phyloP scores from a whole-genome alignment of 2,888 invertebrate species.

The Dione juno region DNA sequence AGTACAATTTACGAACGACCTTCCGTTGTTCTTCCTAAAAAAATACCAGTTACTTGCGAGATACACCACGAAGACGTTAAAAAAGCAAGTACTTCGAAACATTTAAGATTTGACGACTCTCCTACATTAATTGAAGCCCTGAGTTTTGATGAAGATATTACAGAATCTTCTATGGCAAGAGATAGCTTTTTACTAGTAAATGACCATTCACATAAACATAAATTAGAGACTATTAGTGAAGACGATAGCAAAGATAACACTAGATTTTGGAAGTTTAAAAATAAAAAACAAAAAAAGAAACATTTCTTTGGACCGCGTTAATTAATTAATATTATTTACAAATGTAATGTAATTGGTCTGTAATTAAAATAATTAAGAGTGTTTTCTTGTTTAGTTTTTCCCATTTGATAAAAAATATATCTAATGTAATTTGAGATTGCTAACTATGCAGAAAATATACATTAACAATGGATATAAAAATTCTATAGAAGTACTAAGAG shows the following conservation, averaged over 20 bases:
- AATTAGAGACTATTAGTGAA: constrained; percentile 48
- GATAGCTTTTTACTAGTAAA: neutral
- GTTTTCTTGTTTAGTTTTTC: neutral
- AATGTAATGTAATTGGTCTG: neutral
- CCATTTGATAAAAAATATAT: neutral
- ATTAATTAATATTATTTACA: neutral
- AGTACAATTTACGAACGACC: constrained; percentile 53
- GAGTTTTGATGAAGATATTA: constrained; percentile 42
- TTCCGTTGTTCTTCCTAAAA: neutral
- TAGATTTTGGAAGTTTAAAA: constrained; percentile 58
- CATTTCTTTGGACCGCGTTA: constrained; percentile 26
- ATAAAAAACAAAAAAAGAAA: constrained; percentile 51
- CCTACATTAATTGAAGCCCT: constrained; percentile 53
- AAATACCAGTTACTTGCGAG: constrained; percentile 35
- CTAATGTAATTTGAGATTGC: neutral
- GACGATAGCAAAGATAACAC: constrained; percentile 55
- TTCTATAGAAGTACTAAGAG: too few relatives aligned
- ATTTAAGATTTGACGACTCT: constrained; percentile 65
- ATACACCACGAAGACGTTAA: constrained; percentile 37
- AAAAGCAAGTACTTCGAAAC: constrained; percentile 48
- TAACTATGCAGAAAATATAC: too few relatives aligned
- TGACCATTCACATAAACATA: constrained; percentile 5
- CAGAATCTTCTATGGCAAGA: constrained; percentile 24
- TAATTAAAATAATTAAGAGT: neutral
- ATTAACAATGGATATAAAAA: too few relatives aligned